phyloP scores from a whole-genome alignment of 2,888 invertebrate species.

The Leptogaster cylindrica region DNA sequence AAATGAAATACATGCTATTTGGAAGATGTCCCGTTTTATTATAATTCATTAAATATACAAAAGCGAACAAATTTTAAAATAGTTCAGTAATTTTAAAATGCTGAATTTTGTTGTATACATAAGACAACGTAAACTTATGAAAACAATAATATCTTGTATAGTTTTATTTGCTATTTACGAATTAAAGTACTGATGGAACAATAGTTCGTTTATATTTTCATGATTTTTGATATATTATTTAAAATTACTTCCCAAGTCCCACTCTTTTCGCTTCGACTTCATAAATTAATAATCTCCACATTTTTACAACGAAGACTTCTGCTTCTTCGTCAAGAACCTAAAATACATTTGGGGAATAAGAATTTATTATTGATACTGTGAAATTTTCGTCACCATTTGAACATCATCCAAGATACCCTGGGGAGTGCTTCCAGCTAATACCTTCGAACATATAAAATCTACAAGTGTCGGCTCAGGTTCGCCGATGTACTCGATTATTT shows the following conservation, averaged over 20 bases:
- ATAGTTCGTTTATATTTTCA: slow-evolving; percentile 3
- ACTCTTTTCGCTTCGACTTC: slow-evolving; percentile 98
- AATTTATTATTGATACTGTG: neutral
- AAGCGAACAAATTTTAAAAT: no score
- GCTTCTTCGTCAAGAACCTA: slow-evolving; percentile 99
- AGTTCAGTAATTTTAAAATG: neutral
- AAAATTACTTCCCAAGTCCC: slow-evolving; percentile 78
- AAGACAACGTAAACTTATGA: neutral
- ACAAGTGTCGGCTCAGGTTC: slow-evolving; percentile 98
- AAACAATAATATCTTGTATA: slow-evolving; percentile 20
- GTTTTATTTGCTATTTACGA: slow-evolving; percentile 18
- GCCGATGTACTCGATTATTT: slow-evolving; percentile 99
- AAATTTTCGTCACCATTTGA: slow-evolving; percentile 81
- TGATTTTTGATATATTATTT: slow-evolving; percentile 7
- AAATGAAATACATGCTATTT: neutral
- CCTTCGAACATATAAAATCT: slow-evolving; percentile 99
- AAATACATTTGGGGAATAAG: slow-evolving; percentile 50
- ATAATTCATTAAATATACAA: slow-evolving; percentile 25
- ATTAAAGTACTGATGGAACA: slow-evolving; percentile 35
- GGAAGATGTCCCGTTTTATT: neutral
- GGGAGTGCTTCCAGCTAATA: slow-evolving; percentile 90
- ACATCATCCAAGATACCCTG: slow-evolving; percentile 97
- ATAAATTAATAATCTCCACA: slow-evolving; percentile 99
- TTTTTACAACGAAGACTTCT: slow-evolving; percentile 99
- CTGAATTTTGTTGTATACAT: neutral